phyloP scores from a whole-genome alignment of 2,797 vertebrate genomes.

The Pogonophryne albipinna region DNA sequence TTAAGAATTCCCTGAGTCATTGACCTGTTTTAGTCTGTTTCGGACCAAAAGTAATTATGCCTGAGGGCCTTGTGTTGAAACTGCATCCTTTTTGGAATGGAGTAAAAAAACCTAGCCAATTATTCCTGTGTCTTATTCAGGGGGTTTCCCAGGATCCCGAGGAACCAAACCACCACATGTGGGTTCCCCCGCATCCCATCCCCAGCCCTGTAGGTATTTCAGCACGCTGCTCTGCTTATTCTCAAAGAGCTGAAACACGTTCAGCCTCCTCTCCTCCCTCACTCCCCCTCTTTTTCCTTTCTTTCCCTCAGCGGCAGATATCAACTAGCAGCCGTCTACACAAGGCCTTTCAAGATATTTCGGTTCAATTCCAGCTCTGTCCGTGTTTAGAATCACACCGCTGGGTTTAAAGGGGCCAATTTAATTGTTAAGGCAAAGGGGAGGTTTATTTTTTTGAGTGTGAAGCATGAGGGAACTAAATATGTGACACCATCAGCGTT shows the following conservation, averaged over 20 bases:
- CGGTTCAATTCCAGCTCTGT: slow-evolving; percentile 61
- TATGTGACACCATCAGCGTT: slow-evolving; percentile 78
- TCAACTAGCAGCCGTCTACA: slow-evolving; percentile 61
- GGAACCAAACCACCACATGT: slow-evolving; percentile 68
- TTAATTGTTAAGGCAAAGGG: slow-evolving; percentile 71
- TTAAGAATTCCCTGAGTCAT: slow-evolving; percentile 69
- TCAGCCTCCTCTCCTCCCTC: slow-evolving; percentile 26
- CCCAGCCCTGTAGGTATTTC: slow-evolving; percentile 64
- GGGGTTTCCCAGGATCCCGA: slow-evolving; percentile 64
- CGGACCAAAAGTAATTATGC: slow-evolving; percentile 45
- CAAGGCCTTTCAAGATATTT: slow-evolving; percentile 78
- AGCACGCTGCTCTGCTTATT: slow-evolving; percentile 76
- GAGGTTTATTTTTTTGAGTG: slow-evolving; percentile 51
- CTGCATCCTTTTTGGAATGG: slow-evolving; percentile 26
- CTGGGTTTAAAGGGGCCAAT: slow-evolving; percentile 73
- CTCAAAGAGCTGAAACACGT: slow-evolving; percentile 69
- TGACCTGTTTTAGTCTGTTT: slow-evolving; percentile 47
- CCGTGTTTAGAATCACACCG: slow-evolving; percentile 71
- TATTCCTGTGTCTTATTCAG: slow-evolving; percentile 29
- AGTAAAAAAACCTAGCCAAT: slow-evolving; percentile 32
- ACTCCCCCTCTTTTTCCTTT: slow-evolving; percentile 5
- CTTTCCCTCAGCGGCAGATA: slow-evolving; percentile 53
- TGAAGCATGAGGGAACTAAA: slow-evolving; percentile 68
- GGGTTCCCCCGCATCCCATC: slow-evolving; percentile 58
- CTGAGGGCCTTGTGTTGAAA: slow-evolving; percentile 39